Evolutionary conservation across 2,888 invertebrate genomes (phyloP).

Genomic region (Belgica antarctica): DNA sequence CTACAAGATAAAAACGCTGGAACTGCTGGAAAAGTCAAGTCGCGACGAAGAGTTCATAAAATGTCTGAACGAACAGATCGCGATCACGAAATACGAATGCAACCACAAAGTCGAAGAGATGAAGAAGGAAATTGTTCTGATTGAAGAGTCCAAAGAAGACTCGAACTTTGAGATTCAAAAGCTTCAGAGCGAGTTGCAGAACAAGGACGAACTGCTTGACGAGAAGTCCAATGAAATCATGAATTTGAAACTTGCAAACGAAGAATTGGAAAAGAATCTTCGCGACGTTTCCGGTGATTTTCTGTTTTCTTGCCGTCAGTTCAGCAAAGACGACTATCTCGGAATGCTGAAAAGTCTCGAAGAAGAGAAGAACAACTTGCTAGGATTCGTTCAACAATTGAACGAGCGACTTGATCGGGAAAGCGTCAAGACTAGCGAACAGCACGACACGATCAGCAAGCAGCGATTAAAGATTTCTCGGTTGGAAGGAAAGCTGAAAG

Average conservation of each 20-base stretch:
- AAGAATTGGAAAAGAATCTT: constrained; percentile 51
- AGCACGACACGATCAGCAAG: constrained; percentile 49
- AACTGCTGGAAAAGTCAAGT: constrained; percentile 63
- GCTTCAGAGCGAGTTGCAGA: constrained; percentile 49
- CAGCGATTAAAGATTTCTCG: constrained; percentile 51
- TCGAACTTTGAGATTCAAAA: constrained; percentile 48
- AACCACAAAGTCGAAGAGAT: constrained; percentile 50
- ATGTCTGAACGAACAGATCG: constrained; percentile 58
- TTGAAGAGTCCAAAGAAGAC: constrained; percentile 48
- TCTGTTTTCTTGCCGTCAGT: constrained; percentile 53
- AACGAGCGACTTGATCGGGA: constrained; percentile 49
- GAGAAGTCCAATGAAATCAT: constrained; percentile 48
- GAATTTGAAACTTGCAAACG: constrained; percentile 47
- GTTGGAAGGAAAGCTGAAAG: constrained; percentile 50
- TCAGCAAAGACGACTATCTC: constrained; percentile 49
- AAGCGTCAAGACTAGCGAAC: constrained; percentile 48
- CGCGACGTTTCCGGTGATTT: constrained; percentile 52
- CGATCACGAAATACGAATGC: constrained; percentile 49
- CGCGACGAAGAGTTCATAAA: constrained; percentile 64
- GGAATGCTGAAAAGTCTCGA: neutral
- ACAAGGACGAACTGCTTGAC: constrained; percentile 47
- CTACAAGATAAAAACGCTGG: constrained; percentile 61
- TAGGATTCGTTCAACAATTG: constrained; percentile 45
- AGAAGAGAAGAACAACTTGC: constrained; percentile 14
- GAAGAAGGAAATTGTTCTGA: constrained; percentile 47